These are phyloP conservation scores for Cnemophilus loriae DNA, from an alignment of 2,113 vertebrate species.

Conservation along the genomic window DNA sequence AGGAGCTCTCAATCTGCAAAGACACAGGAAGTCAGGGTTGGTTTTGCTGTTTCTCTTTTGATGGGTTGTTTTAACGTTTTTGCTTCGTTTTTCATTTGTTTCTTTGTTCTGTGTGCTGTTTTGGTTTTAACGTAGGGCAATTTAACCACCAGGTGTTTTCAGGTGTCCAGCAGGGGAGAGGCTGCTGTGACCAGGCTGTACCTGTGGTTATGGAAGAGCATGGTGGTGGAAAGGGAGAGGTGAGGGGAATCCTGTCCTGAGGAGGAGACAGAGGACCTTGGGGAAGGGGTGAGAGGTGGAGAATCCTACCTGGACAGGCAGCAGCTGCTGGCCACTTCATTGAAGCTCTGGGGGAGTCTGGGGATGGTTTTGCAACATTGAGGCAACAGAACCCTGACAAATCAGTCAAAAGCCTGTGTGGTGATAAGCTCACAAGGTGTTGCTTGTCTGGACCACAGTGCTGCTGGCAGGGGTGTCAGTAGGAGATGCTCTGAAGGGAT, in stretches of 20 bases:
- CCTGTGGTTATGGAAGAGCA: background rate
- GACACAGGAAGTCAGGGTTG: background rate
- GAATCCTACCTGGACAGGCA: background rate
- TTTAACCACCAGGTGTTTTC: background rate
- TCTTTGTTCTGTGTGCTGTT: background rate
- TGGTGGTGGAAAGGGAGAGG: background rate
- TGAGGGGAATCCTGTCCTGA: background rate
- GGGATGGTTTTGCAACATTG: background rate
- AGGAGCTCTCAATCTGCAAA: background rate
- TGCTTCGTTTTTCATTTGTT: background rate
- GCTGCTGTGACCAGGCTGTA: background rate
- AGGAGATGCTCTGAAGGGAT: background rate
- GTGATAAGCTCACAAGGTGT: background rate
- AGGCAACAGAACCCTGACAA: background rate
- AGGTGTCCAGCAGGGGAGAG: background rate
- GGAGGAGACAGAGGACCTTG: background rate
- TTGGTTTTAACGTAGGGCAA: background rate
- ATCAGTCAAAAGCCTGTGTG: background rate
- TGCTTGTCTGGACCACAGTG: background rate
- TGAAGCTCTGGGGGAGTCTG: background rate
- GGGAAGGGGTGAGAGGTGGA: rapidly evolving
- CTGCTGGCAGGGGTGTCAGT: background rate
- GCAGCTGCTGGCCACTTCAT: background rate
- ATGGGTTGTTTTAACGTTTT: background rate
- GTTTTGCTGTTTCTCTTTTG: background rate